phyloP scores from a whole-genome alignment of 2,113 vertebrate genomes.

The Ophthalmolycus amberensis region DNA sequence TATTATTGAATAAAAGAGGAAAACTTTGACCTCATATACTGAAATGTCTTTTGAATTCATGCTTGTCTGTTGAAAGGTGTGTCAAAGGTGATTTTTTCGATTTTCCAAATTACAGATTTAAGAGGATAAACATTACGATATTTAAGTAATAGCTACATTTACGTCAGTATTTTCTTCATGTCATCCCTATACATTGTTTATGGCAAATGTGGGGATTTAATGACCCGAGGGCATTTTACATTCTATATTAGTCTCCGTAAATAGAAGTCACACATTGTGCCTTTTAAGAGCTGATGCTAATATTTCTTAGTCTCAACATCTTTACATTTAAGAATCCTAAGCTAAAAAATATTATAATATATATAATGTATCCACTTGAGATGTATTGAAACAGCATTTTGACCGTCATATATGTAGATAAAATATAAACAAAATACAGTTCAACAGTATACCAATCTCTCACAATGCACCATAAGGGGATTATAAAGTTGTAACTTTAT shows the following conservation, averaged over 20 bases:
- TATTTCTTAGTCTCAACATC: not conserved
- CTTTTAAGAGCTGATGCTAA: not conserved
- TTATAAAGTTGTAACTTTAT: constrained; percentile 4
- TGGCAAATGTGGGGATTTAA: not conserved
- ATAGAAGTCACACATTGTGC: not conserved
- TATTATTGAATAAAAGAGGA: constrained; percentile 59
- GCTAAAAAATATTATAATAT: not conserved
- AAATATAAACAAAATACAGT: not conserved
- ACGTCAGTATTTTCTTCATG: not conserved
- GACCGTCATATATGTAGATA: not conserved
- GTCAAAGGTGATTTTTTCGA: not conserved
- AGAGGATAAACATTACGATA: not conserved
- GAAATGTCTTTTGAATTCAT: constrained; percentile 17
- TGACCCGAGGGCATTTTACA: not conserved
- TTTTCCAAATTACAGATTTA: not conserved
- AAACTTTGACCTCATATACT: constrained; percentile 19
- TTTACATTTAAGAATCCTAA: not conserved
- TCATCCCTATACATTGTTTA: not conserved
- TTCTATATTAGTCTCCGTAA: not conserved
- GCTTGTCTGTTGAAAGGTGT: not conserved
- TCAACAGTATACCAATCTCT: not conserved
- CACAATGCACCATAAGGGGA: not conserved
- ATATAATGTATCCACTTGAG: not conserved
- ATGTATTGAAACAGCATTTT: not conserved
- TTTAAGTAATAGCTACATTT: not conserved